Evolutionary conservation across 2,113 vertebrate species (phyloP), one percentile per base, ranked within the genome.

Genomic region (Alligator sinensis): DNA sequence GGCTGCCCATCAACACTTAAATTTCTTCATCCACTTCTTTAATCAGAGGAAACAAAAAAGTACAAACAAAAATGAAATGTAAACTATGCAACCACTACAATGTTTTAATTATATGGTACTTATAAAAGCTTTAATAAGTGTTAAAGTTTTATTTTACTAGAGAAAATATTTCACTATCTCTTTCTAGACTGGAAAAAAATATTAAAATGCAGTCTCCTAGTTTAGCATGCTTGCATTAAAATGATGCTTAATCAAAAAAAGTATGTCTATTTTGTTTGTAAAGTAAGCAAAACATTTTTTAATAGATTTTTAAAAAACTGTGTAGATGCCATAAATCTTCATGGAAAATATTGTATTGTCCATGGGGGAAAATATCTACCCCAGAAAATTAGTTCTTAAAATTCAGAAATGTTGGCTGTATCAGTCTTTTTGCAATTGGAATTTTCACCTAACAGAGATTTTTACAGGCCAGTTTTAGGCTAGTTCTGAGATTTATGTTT

Each of bases 401-500:
- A 96, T 97, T 97, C 92, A 94, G 63, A 30, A 80, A 88, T 91
- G 86, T 70, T 96, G 68, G 47, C 78, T 87, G 91, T 90, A 92
- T 76, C 64, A 88, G 72, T 76, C 91, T 83, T 96, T 86, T 93
- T 93, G n/a, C 38, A 86, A 18, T 9, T 66, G 78, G 84, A 94
- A 95, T 96, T 94, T 95, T 58, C 75, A 92, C 57, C 27, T 80
- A 88, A 82, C 21, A 88, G 61, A 82, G 82, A 88, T 54, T 96
- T 97, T 97, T 95, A 96, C 91, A 93, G 91, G 94, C 59, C 80
- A 91, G 58, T 89, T 93, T 95, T 80, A 92, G 90, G 57, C 86
- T 91, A 94, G 86, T 80, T 80, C 84, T 92, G 89, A 91, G 93
- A 94, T 97, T 97, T 96, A 97, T 96, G 94, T 86, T 95, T 95